Conservation (phyloP, 2,888 invertebrate species). For the Catocala nupta region DNA sequence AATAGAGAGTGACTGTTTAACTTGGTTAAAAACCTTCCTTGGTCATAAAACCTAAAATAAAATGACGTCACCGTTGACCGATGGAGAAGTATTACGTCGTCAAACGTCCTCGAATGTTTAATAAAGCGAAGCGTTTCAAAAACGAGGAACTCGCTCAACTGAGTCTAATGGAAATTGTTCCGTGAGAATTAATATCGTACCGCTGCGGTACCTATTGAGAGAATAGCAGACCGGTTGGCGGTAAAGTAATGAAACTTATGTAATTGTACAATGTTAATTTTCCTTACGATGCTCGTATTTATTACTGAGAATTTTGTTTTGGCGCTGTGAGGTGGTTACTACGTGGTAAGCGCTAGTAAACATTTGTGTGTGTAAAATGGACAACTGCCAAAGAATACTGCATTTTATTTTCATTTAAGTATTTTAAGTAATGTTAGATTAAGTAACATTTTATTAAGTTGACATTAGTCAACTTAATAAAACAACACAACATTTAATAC, state of each 20-base stretch:
- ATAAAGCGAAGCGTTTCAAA: not conserved
- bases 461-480: too few relatives aligned
- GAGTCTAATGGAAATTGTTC: constrained; percentile 7
- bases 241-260: not conserved
- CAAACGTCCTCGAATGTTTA: not conserved
- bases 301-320: not conserved
- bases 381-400: too few relatives aligned
- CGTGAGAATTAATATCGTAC: not conserved
- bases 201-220: not conserved
- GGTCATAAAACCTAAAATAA: too few relatives aligned
- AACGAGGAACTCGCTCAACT: not conserved
- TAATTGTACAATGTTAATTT: not conserved
- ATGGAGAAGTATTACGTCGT: too few relatives aligned
- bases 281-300: not conserved
- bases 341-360: too few relatives aligned
- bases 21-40: not conserved
- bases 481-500: too few relatives aligned
- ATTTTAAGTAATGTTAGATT: too few relatives aligned
- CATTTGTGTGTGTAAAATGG: too few relatives aligned
- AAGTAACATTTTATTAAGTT: too few relatives aligned
- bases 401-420: too few relatives aligned
- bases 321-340: not conserved
- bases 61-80: too few relatives aligned
- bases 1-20: constrained; percentile 4
- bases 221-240: not conserved